Evolutionary conservation across 2,113 vertebrate species (phyloP), one percentile per base, ranked within the genome.

Genomic region (Channa maculata): DNA sequence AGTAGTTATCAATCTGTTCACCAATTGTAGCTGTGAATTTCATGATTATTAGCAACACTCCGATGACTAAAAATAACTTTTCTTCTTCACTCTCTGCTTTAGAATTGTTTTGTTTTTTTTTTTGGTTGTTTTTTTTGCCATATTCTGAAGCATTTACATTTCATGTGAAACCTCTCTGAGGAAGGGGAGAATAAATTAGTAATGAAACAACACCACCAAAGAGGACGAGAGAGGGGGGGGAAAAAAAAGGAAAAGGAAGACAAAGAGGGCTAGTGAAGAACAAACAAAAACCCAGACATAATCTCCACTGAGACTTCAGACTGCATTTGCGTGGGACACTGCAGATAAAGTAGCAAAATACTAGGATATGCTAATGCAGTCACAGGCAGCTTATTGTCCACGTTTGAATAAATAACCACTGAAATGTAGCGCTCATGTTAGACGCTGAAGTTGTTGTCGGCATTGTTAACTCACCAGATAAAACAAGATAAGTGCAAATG

Each of bases 71-170:
- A 24, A 24, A 24, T 24, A 24, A 24, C 24, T 24, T 24, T 48
- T 14, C 14, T 9, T 11, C 43, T 61, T 51, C 13, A 38, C 24
- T 24, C 24, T 24, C 52, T 4, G 6, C 57, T 38, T 6, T 11
- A 15, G 11, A 61, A 48, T 37, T 14, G 0, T 3, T 65, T 15
- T 24, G 24, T 24, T 24, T 24, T 24, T 1, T 11, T 57, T 45
- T 3, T 52, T 24, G 24, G 1, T 24, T 24, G 24, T 1, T 11
- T 57, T 45, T 3, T 52, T 24, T 24, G 57, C 41, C 51, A 13
- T 3, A 44, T 41, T 66, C 53, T 51, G 54, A 34, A 6, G 58
- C 50, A 41, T 79, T 68, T 52, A 5, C 9, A 71, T 72, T 61
- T 45, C 3, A 36, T 67, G 53, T 41, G 41, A 52, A 36, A 4